phyloP scores from a whole-genome alignment of 2,113 vertebrate species.

The Pelusios castaneus region DNA sequence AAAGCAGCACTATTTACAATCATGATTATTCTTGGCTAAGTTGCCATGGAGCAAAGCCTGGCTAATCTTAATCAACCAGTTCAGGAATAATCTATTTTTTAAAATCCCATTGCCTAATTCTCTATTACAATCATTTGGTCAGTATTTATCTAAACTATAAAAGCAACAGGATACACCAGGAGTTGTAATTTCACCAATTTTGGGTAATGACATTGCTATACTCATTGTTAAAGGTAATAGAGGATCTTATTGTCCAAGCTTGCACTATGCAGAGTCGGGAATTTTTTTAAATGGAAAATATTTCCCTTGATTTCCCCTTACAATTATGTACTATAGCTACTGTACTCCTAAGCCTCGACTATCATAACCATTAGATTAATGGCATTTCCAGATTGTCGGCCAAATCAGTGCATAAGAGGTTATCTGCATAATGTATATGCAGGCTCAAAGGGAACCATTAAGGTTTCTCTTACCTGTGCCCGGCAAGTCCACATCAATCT shows the following conservation, averaged over 20 bases:
- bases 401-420: background rate
- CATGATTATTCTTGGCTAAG: slow-evolving; percentile 70
- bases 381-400: background rate
- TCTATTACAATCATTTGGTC: slow-evolving; percentile 26
- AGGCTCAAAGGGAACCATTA: background rate
- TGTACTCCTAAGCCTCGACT: background rate
- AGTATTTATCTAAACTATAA: background rate
- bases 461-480: background rate
- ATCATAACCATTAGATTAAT: rapidly evolving
- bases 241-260: slow-evolving; percentile 40
- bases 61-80: slow-evolving; percentile 65
- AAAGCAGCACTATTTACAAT: slow-evolving; percentile 57
- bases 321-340: background rate
- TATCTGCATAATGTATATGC: background rate
- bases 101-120: slow-evolving; percentile 66
- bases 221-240: slow-evolving; percentile 3
- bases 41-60: slow-evolving; percentile 74
- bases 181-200: background rate
- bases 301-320: slow-evolving; percentile 17
- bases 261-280: background rate
- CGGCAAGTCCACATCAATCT: background rate
- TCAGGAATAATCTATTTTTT: slow-evolving; percentile 60
- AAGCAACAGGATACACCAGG: slow-evolving; percentile 13
- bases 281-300: slow-evolving; percentile 34
- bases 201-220: background rate